Evolutionary conservation across 1,140 invertebrate species (phyloP).

Genomic region (Brachionus asplanchnoidis): DNA sequence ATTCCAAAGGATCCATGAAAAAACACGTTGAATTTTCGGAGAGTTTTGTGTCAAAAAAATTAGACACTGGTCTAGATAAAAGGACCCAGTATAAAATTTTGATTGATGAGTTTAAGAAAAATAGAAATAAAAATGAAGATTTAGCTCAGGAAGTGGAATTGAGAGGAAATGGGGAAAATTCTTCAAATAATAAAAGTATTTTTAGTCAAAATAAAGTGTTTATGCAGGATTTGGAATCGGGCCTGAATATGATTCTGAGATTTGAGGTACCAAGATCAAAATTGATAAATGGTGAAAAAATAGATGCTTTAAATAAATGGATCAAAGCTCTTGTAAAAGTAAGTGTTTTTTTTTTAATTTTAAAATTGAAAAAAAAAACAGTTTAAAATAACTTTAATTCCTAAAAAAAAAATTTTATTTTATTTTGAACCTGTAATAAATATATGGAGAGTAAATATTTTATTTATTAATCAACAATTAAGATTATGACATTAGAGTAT

Average conservation of each 20-base stretch:
- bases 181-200: background rate
- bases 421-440: no score
- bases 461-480: no score
- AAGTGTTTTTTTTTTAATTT: background rate
- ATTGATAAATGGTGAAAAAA: background rate
- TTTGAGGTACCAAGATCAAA: background rate
- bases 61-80: background rate
- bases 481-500: no score
- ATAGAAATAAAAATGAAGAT: background rate
- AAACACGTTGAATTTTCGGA: background rate
- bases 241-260: conserved; percentile 1
- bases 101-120: background rate
- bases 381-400: background rate
- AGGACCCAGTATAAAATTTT: background rate
- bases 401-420: no score
- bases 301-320: background rate
- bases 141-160: background rate
- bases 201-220: background rate
- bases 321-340: background rate
- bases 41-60: background rate
- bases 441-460: no score
- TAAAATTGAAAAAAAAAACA: background rate
- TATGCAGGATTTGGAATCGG: conserved; percentile 24
- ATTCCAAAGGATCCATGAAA: background rate
- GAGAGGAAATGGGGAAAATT: background rate